phyloP scores from a whole-genome alignment of 1,140 invertebrate species.

The Centruroides sculpturatus region DNA sequence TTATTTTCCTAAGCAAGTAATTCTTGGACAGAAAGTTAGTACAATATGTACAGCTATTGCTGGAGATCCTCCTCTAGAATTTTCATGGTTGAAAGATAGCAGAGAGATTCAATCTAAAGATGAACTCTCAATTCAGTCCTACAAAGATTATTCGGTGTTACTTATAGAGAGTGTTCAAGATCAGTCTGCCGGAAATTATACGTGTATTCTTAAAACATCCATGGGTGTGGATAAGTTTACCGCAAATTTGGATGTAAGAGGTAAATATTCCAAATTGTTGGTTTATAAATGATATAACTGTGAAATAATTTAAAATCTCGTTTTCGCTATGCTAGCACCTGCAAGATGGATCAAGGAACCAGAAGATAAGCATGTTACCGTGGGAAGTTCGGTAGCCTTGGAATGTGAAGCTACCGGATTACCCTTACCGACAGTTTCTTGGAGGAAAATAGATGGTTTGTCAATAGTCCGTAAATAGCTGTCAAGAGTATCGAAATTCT shows the following conservation, averaged over 20 bases:
- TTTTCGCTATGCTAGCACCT: background rate
- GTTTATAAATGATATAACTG: background rate
- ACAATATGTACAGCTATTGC: conserved; percentile 4
- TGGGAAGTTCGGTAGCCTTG: background rate
- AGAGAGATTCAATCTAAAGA: conserved; percentile 1
- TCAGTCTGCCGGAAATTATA: background rate
- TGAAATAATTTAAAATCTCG: background rate
- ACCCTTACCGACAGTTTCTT: background rate
- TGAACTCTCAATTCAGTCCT: background rate
- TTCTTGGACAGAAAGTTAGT: conserved; percentile 10
- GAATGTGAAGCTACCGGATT: background rate
- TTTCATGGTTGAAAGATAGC: conserved; percentile 7
- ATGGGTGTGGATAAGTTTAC: background rate
- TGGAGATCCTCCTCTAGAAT: conserved; percentile 4
- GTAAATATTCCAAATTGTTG: no score
- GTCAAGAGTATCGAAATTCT: background rate
- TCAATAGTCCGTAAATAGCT: background rate
- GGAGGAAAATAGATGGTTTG: background rate
- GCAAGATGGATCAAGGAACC: background rate
- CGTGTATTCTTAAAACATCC: background rate
- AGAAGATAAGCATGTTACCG: background rate
- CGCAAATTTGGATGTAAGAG: background rate
- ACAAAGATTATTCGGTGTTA: background rate
- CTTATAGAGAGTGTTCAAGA: background rate
- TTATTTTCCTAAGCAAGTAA: conserved; percentile 4